phyloP scores from a whole-genome alignment of 2,888 invertebrate species.

The Creontiades dilutus region DNA sequence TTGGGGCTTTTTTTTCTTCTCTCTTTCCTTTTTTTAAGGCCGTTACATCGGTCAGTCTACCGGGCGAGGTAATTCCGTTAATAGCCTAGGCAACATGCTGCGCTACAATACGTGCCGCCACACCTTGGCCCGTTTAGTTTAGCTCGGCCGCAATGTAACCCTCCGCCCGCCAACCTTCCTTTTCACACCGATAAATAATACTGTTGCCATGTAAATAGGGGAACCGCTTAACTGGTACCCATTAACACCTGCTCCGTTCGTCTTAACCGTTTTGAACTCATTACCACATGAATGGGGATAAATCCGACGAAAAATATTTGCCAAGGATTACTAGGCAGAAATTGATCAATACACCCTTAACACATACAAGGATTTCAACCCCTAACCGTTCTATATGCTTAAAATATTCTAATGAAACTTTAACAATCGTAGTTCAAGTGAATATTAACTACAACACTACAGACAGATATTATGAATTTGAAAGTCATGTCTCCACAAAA shows the following conservation, averaged over 20 bases:
- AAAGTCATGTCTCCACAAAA: too few species aligned
- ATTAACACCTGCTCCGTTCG: slow-evolving; percentile 48
- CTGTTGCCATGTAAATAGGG: slow-evolving; percentile 43
- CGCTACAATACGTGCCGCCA: slow-evolving; percentile 40
- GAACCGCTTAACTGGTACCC: slow-evolving; percentile 38
- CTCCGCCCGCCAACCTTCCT: not conserved
- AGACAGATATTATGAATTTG: too few species aligned
- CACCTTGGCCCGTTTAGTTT: slow-evolving; percentile 13
- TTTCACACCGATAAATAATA: slow-evolving; percentile 52
- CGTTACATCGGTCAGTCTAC: slow-evolving; percentile 50
- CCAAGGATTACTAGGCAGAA: too few species aligned
- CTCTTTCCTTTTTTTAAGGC: not conserved
- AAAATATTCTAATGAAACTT: too few species aligned
- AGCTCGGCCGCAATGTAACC: slow-evolving; percentile 33
- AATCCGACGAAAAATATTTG: too few species aligned
- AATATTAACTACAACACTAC: too few species aligned
- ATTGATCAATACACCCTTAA: too few species aligned
- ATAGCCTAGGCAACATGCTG: slow-evolving; percentile 58
- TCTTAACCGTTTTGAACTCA: slow-evolving; percentile 28
- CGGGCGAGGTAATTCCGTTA: slow-evolving; percentile 59
- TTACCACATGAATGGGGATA: not conserved
- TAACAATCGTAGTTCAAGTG: too few species aligned
- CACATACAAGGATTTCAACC: too few species aligned
- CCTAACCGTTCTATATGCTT: too few species aligned
- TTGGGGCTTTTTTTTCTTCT: not conserved